Conservation (phyloP, 2,797 vertebrate species). For the Craterocephalus amniculus region DNA sequence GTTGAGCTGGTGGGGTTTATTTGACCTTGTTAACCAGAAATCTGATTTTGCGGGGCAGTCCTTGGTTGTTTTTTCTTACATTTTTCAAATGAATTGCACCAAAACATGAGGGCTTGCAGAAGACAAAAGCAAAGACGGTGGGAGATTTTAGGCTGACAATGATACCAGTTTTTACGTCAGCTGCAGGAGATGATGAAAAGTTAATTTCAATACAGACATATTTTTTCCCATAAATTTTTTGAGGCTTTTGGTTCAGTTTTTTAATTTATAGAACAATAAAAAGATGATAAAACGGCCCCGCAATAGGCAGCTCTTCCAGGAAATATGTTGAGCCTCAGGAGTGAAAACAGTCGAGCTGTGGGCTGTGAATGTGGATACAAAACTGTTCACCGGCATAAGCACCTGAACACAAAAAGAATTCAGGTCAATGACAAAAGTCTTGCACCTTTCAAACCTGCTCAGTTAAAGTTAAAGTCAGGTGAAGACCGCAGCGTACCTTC, state of each 20-base stretch:
- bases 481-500: neutral
- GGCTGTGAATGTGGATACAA: neutral
- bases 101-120: neutral
- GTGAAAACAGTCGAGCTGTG: conserved; percentile 1
- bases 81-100: neutral
- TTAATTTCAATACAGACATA: too few relatives aligned
- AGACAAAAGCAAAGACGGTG: neutral
- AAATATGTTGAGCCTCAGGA: neutral
- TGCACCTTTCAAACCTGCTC: too few relatives aligned
- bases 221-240: too few relatives aligned
- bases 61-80: neutral
- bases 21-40: neutral
- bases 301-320: neutral
- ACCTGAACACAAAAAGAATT: neutral
- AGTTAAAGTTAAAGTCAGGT: neutral
- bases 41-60: neutral
- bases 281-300: neutral
- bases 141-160: neutral
- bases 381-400: neutral
- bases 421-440: neutral
- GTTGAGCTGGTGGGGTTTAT: neutral
- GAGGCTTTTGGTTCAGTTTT: neutral
- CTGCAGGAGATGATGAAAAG: too few relatives aligned
- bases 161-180: neutral
- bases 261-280: too few relatives aligned